Percentiles rank a stretch among this genome's conserved stretches.
phyloP scores from a whole-genome alignment of 2,888 invertebrate species.

The Sceliomorpha sp. region DNA sequence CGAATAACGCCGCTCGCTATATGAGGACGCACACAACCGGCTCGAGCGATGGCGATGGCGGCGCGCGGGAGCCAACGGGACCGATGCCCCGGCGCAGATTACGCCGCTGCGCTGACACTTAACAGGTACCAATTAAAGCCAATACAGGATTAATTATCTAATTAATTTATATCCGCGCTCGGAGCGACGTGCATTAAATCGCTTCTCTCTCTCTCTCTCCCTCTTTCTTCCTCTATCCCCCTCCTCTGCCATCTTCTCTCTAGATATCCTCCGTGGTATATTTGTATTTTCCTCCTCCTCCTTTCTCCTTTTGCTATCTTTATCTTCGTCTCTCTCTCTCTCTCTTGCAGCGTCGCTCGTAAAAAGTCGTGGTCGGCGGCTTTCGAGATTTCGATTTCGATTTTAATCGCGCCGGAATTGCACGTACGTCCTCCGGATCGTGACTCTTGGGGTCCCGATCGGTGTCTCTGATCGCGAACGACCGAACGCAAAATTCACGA shows the following conservation, averaged over 20 bases:
- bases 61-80: slow-evolving; percentile 29
- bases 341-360: slow-evolving; percentile 36
- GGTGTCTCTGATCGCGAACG: slow-evolving; percentile 32
- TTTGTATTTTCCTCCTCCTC: slow-evolving; percentile 5
- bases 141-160: slow-evolving; percentile 80
- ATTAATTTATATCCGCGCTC: slow-evolving; percentile 76
- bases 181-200: slow-evolving; percentile 14
- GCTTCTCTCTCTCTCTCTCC: slow-evolving; percentile 22
- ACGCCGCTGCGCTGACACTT: slow-evolving; percentile 74
- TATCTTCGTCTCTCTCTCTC: slow-evolving; percentile 9
- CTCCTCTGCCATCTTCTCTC: slow-evolving; percentile 10
- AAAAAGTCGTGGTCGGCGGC: slow-evolving; percentile 52
- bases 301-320: slow-evolving; percentile 11
- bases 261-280: too few relatives aligned
- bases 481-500: slow-evolving; percentile 41
- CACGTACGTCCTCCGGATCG: slow-evolving; percentile 38
- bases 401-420: slow-evolving; percentile 54
- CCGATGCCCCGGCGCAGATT: slow-evolving; percentile 65
- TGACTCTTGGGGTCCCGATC: slow-evolving; percentile 46
- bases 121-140: slow-evolving; percentile 79
- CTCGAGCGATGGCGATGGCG: slow-evolving; percentile 34
- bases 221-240: slow-evolving; percentile 19
- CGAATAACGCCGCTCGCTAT: slow-evolving; percentile 28
- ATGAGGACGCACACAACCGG: too few relatives aligned
- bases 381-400: slow-evolving; percentile 59